phyloP scores from a whole-genome alignment of 2,888 invertebrate genomes.

The Caenorhabditis macrosperma region DNA sequence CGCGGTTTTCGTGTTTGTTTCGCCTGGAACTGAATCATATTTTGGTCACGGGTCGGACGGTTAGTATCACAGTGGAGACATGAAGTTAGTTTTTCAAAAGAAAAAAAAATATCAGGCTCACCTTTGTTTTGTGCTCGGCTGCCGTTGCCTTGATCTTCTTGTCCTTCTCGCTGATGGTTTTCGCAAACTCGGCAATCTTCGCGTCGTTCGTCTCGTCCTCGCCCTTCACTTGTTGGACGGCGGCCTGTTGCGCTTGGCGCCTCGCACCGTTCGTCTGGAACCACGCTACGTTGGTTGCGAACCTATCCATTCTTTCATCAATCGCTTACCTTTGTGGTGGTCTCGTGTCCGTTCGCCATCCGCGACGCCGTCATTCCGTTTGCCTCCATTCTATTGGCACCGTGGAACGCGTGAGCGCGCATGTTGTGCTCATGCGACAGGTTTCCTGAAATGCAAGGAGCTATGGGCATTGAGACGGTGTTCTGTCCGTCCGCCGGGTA shows the following conservation, averaged over 20 bases:
- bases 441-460: slow-evolving; percentile 45
- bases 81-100: too few relatives aligned
- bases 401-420: slow-evolving; percentile 61
- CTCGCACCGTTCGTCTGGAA: not conserved
- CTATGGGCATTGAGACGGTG: slow-evolving; percentile 14
- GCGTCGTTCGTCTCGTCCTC: slow-evolving; percentile 54
- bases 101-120: not conserved
- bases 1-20: slow-evolving; percentile 40
- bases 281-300: too few relatives aligned
- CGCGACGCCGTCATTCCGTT: slow-evolving; percentile 40
- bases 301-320: not conserved
- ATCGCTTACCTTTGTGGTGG: slow-evolving; percentile 9
- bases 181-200: slow-evolving; percentile 56
- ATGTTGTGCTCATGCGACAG: slow-evolving; percentile 60
- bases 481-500: not conserved
- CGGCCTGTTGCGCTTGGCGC: slow-evolving; percentile 3
- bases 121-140: slow-evolving; percentile 46
- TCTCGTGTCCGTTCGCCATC: slow-evolving; percentile 43
- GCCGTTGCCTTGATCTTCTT: slow-evolving; percentile 57
- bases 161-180: slow-evolving; percentile 55
- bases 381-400: slow-evolving; percentile 29
- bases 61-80: slow-evolving; percentile 2
- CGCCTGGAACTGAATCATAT: slow-evolving; percentile 33
- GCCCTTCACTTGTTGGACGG: slow-evolving; percentile 9
- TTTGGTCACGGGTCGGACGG: not conserved